phyloP scores from a whole-genome alignment of 2,113 vertebrate species.

The Puma concolor region DNA sequence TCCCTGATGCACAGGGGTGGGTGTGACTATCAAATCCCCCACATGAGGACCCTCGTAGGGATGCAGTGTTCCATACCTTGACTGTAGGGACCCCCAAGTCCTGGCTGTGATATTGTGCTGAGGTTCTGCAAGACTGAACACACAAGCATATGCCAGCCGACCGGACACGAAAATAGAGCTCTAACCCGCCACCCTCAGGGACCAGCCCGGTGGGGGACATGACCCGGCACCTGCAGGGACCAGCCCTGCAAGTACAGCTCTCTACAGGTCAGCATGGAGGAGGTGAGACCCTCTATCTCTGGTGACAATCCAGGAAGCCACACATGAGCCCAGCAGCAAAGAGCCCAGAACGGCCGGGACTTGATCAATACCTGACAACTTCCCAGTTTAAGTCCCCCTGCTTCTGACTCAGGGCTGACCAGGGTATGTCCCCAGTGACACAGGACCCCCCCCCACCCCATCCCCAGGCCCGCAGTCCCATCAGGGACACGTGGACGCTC shows the following conservation, averaged over 20 bases:
- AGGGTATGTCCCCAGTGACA: not conserved
- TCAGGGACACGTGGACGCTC: rapidly evolving
- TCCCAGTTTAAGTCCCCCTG: not conserved
- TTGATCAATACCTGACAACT: no score
- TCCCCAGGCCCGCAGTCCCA: not conserved
- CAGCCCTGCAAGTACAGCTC: not conserved
- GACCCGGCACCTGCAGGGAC: no score
- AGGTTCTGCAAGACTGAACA: not conserved
- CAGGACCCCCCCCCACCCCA: not conserved
- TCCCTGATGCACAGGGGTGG: not conserved
- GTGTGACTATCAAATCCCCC: no score
- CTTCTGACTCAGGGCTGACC: not conserved
- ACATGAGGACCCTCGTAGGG: not conserved
- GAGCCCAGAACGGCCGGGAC: no score
- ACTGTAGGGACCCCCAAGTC: rapidly evolving
- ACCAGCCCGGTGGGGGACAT: no score
- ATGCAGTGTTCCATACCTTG: not conserved
- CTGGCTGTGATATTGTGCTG: not conserved
- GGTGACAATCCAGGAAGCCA: not conserved
- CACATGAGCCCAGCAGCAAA: not conserved
- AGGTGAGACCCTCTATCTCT: not conserved
- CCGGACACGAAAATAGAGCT: rapidly evolving
- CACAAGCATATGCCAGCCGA: rapidly evolving
- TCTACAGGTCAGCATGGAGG: not conserved
- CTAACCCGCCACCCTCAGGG: no score